Evolutionary conservation across 2,113 vertebrate genomes (phyloP).

Genomic region (Hydrochoerus hydrochaeris): DNA sequence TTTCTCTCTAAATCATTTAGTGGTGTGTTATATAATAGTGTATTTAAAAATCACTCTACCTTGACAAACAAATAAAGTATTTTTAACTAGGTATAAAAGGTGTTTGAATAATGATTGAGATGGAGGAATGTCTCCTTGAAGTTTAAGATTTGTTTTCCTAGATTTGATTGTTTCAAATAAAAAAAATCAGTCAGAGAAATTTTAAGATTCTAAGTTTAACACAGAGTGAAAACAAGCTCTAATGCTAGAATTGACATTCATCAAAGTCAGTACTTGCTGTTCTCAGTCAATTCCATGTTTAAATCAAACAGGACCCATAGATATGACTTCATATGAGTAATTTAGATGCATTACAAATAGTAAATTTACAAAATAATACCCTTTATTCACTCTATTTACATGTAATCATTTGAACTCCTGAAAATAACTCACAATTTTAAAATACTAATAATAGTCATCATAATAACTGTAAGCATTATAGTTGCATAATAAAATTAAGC

Average conservation of each 20-base stretch:
- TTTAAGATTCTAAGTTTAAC: not conserved
- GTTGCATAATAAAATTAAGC: not conserved
- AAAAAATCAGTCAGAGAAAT: not conserved
- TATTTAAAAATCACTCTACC: constrained; percentile 43
- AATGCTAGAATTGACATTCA: not conserved
- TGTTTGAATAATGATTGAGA: not conserved
- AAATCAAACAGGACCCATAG: not conserved
- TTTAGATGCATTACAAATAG: not conserved
- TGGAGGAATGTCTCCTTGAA: constrained; percentile 7
- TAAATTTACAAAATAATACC: not conserved
- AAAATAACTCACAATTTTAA: not conserved
- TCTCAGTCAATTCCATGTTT: not conserved
- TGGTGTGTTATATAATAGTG: not conserved
- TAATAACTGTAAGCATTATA: not conserved
- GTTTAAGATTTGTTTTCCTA: constrained; percentile 5
- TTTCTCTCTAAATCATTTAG: constrained; percentile 60
- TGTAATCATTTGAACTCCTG: not conserved
- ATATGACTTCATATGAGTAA: not conserved
- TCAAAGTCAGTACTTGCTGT: not conserved
- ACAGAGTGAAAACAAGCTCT: not conserved
- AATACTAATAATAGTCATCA: not conserved
- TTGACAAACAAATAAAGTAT: not conserved
- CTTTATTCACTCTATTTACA: not conserved
- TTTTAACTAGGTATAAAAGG: not conserved
- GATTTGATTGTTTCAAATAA: not conserved